Base-by-base conservation (phyloP, 2,888 invertebrate genomes). In the Junonia oenone region DNA sequence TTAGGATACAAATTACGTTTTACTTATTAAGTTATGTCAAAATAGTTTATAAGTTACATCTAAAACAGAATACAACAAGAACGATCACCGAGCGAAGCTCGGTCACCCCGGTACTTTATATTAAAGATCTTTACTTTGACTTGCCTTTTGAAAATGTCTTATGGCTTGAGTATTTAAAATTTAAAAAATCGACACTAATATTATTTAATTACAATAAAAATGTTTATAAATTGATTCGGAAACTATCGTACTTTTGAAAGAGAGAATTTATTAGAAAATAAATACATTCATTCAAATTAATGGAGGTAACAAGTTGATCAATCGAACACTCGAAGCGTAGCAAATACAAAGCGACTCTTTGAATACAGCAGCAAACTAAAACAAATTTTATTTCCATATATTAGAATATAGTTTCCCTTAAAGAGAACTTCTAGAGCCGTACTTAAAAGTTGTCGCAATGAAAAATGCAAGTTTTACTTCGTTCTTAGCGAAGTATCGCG, bases 401-500 rank as follows among this genome's bases (percentile, higher is more conserved):
- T 27, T 56, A 56, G 52, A 17, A 13, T 13, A 19, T 0, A 22
- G 4, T 49, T 52, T 55, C 8, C 33, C 6, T 17, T 35, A 11
- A 8, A 35, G 13, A 2, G 15, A 47, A 35, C n/a, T 46, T 26
- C 3, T 17, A 31, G 35, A 49, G 17, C 8, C 53, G 45, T 51
- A 52, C 48, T 60, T 40, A 54, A 48, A 62, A 63, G 46, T 62
- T 62, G 54, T 48, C 27, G 54, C 55, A 72, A 79, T 80, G 82
- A 83, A 82, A 83, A 83, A 83, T 83, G 81, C 75, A 79, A 83
- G 81, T 82, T 83, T 54, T 55, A 56, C 66, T 65, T 62, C 68
- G 69, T 77, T 75, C 81, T 81, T 78, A 71, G 71, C 59, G 60
- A 70, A 75, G 81, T 79, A 78, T 85, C 76, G 83, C 83, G 81